Evolutionary conservation across 1,140 invertebrate species (phyloP).

Genomic region (Nilaparvata lugens): DNA sequence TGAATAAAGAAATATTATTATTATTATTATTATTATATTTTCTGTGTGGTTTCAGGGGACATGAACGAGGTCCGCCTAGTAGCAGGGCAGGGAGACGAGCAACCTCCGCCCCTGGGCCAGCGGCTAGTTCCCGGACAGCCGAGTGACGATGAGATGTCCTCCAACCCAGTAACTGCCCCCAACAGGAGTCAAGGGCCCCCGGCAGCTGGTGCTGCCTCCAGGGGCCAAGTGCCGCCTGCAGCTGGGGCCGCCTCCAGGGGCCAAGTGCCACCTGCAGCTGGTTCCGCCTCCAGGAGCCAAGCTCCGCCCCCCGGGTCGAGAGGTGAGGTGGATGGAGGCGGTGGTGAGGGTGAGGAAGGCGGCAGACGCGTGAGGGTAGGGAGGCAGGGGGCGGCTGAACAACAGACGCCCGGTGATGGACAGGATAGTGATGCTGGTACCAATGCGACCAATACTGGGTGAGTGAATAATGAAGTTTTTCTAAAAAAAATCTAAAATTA

Average conservation of each 20-base stretch:
- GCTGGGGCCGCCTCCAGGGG: neutral
- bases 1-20: no score
- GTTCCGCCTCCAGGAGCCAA: conserved; percentile 4
- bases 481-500: no score
- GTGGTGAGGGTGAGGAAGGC: neutral
- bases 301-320: conserved; percentile 8
- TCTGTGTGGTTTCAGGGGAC: no score
- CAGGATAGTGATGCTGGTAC: no score
- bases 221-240: conserved; percentile 1
- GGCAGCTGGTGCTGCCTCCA: neutral
- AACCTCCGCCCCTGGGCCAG: conserved; percentile 40
- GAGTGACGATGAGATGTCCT: conserved; percentile 41
- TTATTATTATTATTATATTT: no score
- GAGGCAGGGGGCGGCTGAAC: no score
- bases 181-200: neutral
- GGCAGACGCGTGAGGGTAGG: no score
- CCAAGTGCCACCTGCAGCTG: neutral
- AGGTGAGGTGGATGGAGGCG: conserved; percentile 10
- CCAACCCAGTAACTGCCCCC: neutral
- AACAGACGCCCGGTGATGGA: no score
- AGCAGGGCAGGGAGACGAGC: no score
- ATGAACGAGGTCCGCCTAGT: no score
- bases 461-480: no score
- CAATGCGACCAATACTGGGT: no score
- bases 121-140: conserved; percentile 54